phyloP scores from a whole-genome alignment of 2,888 invertebrate species.

The Incurvaria masculella region DNA sequence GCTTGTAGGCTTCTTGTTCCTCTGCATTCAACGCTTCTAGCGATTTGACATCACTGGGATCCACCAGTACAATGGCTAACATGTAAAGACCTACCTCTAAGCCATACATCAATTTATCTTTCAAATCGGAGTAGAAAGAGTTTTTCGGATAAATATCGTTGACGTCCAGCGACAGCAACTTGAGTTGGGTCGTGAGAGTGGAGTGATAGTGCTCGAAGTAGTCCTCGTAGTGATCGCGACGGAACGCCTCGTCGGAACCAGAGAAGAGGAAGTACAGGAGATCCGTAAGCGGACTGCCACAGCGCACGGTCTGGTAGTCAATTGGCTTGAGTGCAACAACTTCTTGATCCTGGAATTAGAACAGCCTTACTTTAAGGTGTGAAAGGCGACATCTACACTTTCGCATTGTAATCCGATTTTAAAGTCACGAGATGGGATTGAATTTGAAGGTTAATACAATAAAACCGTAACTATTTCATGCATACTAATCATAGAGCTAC shows the following conservation, averaged over 20 bases:
- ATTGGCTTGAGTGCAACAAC: constrained; percentile 7
- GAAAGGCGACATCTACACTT: too few species aligned
- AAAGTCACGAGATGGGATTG: too few species aligned
- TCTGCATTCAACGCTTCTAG: background rate
- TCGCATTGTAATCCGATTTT: too few species aligned
- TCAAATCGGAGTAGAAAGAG: background rate
- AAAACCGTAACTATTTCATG: too few species aligned
- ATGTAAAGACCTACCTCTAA: background rate
- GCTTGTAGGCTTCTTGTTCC: background rate
- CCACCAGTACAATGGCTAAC: background rate
- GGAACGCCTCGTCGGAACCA: constrained; percentile 13
- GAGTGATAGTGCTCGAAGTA: constrained; percentile 10
- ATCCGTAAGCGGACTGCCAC: constrained; percentile 9
- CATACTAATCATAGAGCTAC: too few species aligned
- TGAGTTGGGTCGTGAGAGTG: background rate
- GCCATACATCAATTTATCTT: background rate
- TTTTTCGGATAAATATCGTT: background rate
- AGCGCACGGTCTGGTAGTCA: constrained; percentile 11
- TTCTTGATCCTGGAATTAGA: constrained; percentile 11
- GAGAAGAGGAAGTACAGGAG: constrained; percentile 12
- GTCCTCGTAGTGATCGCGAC: constrained; percentile 8
- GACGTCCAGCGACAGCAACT: background rate
- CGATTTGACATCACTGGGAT: background rate
- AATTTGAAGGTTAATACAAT: too few species aligned
- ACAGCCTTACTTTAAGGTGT: too few species aligned